phyloP scores from a whole-genome alignment of 2,797 vertebrate genomes.

The Ctenopoma multispine region DNA sequence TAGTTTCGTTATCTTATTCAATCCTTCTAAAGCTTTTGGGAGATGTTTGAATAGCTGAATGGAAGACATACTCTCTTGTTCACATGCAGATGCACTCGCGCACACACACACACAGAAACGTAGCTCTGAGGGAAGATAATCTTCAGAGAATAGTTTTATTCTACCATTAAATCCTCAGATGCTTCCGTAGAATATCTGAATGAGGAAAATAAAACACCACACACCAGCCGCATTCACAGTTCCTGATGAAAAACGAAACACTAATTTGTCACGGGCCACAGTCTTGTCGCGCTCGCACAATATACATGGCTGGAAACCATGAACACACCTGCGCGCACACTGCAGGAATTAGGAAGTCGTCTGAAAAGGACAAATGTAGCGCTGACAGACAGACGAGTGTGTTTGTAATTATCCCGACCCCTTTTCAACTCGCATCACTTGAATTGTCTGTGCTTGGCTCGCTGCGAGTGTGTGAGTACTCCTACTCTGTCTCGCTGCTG shows the following conservation, averaged over 20 bases:
- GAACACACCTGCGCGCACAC: constrained; percentile 18
- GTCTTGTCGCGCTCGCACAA: constrained; percentile 9
- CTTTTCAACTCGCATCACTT: constrained; percentile 53
- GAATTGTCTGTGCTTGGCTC: constrained; percentile 42
- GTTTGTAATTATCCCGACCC: constrained; percentile 55
- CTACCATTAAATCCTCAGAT: constrained; percentile 71
- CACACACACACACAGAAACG: constrained; percentile 20
- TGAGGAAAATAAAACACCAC: constrained; percentile 5
- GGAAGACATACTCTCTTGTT: constrained; percentile 31
- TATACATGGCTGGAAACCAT: too few relatives aligned
- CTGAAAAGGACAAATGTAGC: constrained; percentile 23
- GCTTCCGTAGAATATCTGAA: constrained; percentile 58
- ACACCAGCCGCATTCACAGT: constrained; percentile 40
- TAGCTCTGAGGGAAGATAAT: constrained; percentile 63
- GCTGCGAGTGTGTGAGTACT: neutral
- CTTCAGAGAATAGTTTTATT: constrained; percentile 67
- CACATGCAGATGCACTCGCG: constrained; percentile 1
- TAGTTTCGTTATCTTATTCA: constrained; percentile 64
- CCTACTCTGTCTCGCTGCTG: constrained; percentile 1
- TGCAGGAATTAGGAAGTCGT: constrained; percentile 22
- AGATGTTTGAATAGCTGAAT: constrained; percentile 63
- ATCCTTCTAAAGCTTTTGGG: constrained; percentile 60
- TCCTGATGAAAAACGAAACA: constrained; percentile 39
- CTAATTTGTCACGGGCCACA: constrained; percentile 48
- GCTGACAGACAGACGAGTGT: constrained; percentile 27